phyloP scores from a whole-genome alignment of 2,888 invertebrate genomes.

The Lepidonotus clava region DNA sequence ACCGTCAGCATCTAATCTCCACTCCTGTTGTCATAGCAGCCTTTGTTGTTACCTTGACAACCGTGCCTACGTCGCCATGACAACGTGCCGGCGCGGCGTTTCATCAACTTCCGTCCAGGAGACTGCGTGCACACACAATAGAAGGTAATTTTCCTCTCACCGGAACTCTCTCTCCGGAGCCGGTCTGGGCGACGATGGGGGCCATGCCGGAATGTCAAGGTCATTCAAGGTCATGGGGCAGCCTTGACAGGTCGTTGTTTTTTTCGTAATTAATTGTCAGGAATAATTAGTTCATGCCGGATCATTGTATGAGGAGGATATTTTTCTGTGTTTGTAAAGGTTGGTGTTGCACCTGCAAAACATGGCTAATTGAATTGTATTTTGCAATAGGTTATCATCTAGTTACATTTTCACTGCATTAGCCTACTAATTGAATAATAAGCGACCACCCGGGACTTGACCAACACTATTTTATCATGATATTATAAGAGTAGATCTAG shows the following conservation, averaged over 20 bases:
- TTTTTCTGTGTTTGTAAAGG: too few species aligned
- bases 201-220: neutral
- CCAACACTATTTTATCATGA: too few species aligned
- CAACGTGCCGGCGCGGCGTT: neutral
- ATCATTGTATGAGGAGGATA: too few species aligned
- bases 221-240: neutral
- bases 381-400: too few species aligned
- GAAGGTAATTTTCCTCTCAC: neutral
- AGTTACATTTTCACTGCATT: too few species aligned
- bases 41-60: slow-evolving; percentile 8
- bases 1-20: neutral
- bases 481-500: too few species aligned
- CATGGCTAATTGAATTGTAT: too few species aligned
- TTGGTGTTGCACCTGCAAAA: too few species aligned
- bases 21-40: slow-evolving; percentile 9
- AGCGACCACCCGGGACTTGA: too few species aligned
- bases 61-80: neutral
- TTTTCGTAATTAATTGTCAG: slow-evolving; percentile 1
- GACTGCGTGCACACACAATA: neutral
- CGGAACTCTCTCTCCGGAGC: neutral
- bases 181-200: neutral
- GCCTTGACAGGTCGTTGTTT: neutral
- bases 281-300: slow-evolving; percentile 12
- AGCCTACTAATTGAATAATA: too few species aligned
- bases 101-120: slow-evolving; percentile 9